phyloP scores from a whole-genome alignment of 2,113 vertebrate species.

The Echinops telfairi region DNA sequence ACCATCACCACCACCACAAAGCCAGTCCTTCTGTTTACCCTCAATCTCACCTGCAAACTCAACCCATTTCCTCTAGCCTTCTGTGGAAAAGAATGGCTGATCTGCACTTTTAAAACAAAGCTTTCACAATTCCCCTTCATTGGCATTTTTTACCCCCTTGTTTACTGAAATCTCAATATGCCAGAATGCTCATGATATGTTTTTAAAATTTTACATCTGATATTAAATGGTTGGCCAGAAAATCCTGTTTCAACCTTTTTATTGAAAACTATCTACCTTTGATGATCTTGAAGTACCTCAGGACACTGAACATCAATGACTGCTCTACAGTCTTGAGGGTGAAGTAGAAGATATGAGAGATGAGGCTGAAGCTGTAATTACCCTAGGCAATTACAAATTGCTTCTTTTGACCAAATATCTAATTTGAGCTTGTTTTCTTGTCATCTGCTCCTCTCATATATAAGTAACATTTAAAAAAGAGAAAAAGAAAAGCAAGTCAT shows the following conservation, averaged over 20 bases:
- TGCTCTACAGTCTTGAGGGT: conserved; percentile 67
- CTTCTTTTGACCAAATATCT: conserved; percentile 74
- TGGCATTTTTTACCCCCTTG: neutral
- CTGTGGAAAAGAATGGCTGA: neutral
- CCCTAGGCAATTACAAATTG: conserved; percentile 69
- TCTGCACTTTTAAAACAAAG: conserved; percentile 50
- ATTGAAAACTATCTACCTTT: conserved; percentile 70
- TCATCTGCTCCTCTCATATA: conserved; percentile 71
- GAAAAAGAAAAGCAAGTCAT: conserved; percentile 53
- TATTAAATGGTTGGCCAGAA: conserved; percentile 50
- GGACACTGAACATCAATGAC: conserved; percentile 70
- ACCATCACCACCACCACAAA: conserved; percentile 11
- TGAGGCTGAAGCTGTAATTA: conserved; percentile 67
- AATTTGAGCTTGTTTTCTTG: conserved; percentile 70
- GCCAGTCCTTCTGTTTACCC: conserved; percentile 23
- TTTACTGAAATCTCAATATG: conserved; percentile 42
- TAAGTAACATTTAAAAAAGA: conserved; percentile 55
- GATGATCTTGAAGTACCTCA: conserved; percentile 64
- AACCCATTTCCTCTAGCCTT: conserved; percentile 54
- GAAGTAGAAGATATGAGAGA: conserved; percentile 67
- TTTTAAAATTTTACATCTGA: conserved; percentile 33
- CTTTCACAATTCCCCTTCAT: conserved; percentile 50
- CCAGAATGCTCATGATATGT: conserved; percentile 40
- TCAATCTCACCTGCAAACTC: conserved; percentile 41
- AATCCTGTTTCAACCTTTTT: conserved; percentile 62